Evolutionary conservation across 2,797 vertebrate genomes (phyloP), one percentile per base, ranked within the genome.

Genomic region (Leptoclinus maculatus): DNA sequence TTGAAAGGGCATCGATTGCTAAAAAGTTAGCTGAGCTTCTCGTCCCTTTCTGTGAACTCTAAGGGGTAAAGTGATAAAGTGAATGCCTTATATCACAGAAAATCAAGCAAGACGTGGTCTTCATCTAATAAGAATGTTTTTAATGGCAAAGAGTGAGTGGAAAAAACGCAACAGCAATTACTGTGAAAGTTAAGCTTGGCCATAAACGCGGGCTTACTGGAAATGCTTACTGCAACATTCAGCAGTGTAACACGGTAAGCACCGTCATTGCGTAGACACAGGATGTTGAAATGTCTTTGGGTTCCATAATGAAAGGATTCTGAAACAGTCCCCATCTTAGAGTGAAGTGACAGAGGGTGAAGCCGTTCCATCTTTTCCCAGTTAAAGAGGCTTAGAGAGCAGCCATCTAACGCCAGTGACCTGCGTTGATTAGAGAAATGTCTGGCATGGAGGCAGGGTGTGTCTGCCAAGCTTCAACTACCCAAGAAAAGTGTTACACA

Each of bases 361-460:
- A 87, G 79, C 67, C 60, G 1, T 71, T 72, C 88, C 93, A 94
- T 92, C 84, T 93, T 95, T 87, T 89, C 81, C 79, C 78, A 87
- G 80, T 94, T 95, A 93, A 53, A 71, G 59, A 65, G 86, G 88
- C 88, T 91, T 80, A 89, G 81, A 56, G 49, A 65, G 83, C 83
- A 81, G 85, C 82, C 79, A 84, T 88, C 58, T 88, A 79, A 72
- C 81, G 83, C 73, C 74, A 82, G 81, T 87, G 88, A 91, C 90
- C 87, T 85, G 83, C 23, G 59, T 54, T 91, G 89, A 94, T 93
- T 91, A 79, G 66, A 83, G 80, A 87, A 81, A 75, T 86, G 84
- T 88, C 85, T 93, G 90, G 90, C 87, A 92, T 17, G 0, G 78
- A 85, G 38, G 73, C 74, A 71, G 71, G 79, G 70, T 75, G 82